Evolutionary conservation across 2,797 vertebrate genomes (phyloP).

Genomic region (Eremophila alpestris): DNA sequence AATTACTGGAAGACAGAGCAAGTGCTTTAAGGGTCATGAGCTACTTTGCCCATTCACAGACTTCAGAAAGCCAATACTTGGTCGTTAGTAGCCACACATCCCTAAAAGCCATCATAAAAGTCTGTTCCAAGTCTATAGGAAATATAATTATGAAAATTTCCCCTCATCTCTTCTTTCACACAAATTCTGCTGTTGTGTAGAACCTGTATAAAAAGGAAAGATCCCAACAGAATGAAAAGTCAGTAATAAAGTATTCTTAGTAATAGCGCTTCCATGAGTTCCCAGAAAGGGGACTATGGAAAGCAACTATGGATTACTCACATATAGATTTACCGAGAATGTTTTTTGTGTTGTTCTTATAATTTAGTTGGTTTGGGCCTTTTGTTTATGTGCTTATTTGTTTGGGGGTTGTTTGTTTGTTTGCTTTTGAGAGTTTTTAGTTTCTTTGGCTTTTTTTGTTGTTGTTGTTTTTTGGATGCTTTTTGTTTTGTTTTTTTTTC

Average conservation of each 20-base stretch:
- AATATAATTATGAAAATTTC: neutral
- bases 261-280: neutral
- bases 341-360: neutral
- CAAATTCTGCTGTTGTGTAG: neutral
- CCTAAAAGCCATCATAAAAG: neutral
- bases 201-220: neutral
- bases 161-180: neutral
- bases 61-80: neutral
- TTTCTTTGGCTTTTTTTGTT: neutral
- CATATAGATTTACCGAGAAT: neutral
- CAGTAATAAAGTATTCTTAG: neutral
- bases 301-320: neutral
- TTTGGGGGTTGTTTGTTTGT: neutral
- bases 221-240: neutral
- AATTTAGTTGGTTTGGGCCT: neutral
- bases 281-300: neutral
- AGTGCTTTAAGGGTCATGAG: neutral
- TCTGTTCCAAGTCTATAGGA: neutral
- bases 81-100: neutral
- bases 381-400: neutral
- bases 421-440: too few relatives aligned
- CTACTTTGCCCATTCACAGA: neutral
- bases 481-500: too few relatives aligned
- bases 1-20: neutral
- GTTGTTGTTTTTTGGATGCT: neutral